phyloP scores from a whole-genome alignment of 2,113 vertebrate genomes.

The Polyodon spathula region DNA sequence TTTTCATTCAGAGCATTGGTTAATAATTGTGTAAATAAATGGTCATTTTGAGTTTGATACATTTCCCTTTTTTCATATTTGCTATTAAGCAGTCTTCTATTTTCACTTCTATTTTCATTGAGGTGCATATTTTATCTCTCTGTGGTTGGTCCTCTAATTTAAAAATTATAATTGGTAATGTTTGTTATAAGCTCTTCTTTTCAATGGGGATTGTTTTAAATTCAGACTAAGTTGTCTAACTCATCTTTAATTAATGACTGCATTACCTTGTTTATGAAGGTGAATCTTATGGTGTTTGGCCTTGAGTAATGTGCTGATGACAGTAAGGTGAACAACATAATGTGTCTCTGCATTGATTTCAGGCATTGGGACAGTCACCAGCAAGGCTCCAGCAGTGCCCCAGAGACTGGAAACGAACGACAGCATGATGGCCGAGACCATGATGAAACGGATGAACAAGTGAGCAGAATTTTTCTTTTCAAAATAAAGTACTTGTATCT shows the following conservation, averaged over 20 bases:
- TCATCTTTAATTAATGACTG: neutral
- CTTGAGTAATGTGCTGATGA: neutral
- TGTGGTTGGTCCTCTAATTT: too few species aligned
- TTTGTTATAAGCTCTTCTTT: neutral
- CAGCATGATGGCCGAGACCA: slow-evolving; percentile 41
- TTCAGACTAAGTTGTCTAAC: neutral
- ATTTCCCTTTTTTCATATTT: too few species aligned
- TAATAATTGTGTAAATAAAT: too few species aligned
- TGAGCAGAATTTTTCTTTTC: slow-evolving; percentile 36
- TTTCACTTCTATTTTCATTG: too few species aligned
- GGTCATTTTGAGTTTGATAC: too few species aligned
- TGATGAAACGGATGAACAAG: slow-evolving; percentile 50
- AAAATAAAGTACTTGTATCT: too few species aligned
- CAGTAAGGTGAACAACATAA: slow-evolving; percentile 18
- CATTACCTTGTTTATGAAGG: neutral
- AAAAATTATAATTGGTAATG: too few species aligned
- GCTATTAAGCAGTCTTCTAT: too few species aligned
- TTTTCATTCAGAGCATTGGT: too few species aligned
- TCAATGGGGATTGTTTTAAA: slow-evolving; percentile 9
- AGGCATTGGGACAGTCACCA: slow-evolving; percentile 41
- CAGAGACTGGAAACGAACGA: slow-evolving; percentile 36
- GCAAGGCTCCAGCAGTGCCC: slow-evolving; percentile 22
- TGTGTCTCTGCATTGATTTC: slow-evolving; percentile 49
- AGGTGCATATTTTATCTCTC: too few species aligned
- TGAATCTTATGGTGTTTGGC: neutral